A percentile compares a stretch with the other conserved stretches of the same genome.
Conservation (phyloP, 2,797 vertebrate species). For the Dendrocincla tyrannina region DNA sequence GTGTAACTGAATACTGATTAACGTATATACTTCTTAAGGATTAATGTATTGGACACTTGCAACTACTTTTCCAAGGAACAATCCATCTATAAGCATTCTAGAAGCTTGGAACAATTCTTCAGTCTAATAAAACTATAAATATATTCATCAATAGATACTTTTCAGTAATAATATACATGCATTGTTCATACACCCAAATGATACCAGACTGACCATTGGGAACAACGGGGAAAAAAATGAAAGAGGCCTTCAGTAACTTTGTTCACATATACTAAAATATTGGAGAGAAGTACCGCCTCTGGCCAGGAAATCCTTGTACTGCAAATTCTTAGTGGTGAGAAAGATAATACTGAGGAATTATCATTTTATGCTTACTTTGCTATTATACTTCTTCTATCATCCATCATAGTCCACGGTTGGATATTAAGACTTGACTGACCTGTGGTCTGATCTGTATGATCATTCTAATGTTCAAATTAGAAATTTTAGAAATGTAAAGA, state of each 20-base stretch:
- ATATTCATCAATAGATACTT: background rate
- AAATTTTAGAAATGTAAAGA: background rate
- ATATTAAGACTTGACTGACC: background rate
- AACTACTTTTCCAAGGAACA: background rate
- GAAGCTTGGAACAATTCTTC: background rate
- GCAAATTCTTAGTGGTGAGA: background rate
- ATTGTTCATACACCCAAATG: background rate
- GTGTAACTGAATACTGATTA: background rate
- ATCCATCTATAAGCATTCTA: background rate
- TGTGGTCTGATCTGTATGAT: background rate
- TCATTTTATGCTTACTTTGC: background rate
- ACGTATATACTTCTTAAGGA: background rate
- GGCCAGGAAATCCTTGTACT: background rate
- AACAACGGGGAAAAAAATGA: background rate
- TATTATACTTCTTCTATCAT: background rate
- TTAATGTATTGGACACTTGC: background rate
- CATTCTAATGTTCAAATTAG: background rate
- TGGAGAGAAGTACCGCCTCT: background rate
- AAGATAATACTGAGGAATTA: background rate
- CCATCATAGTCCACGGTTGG: rapidly evolving
- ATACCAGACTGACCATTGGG: background rate
- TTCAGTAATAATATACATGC: background rate
- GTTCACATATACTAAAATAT: background rate
- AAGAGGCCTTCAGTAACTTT: background rate
- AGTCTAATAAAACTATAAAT: background rate